Base-by-base conservation (phyloP, 53 echinoderm and acorn worm genomes). In the Zoroaster sp. region DNA sequence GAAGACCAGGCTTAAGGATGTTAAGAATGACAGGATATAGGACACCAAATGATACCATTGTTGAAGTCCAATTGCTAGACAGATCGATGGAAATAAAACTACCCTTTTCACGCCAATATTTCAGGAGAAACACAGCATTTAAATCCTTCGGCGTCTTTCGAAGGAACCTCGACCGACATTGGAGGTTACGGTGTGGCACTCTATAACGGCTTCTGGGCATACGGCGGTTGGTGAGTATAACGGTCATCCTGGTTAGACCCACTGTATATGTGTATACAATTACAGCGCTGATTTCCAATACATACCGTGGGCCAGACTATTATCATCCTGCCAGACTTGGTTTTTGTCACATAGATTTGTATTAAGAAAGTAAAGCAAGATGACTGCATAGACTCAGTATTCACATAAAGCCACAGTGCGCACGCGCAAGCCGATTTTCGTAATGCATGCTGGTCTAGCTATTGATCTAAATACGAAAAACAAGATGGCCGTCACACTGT, bases 121-220 rank as follows among this genome's bases (percentile, higher is more conserved):
- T 59, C n/a, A n/a, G 82, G 68, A 33, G 35, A 6, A 1, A 66
- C 68, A 31, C 25, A 40, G 5, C 33, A 43, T 34, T 66, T 82
- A 66, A 37, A 82, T 43, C 66, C 82, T 8, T 36, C 37, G 3
- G 68, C 66, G 31, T 66, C 82, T 31, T 82, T 82, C 23, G 41
- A 23, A 37, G 82, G 82, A 18, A 37, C 82, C 21, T 41, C 82
- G 14, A 68, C 82, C 6, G 23, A 66, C 23, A 33, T 82, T 31
- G 14, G 39, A 39, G 33, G 82, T 11, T 82, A 67, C 44, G 44
- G 67, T 30, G n/a, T 43, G 17, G 82, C 82, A 17, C 31, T 82
- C 20, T 82, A 67, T 25, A 14, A 82, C 21, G 82, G 82, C 11
- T 18, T 82, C 34, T 82, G 82, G 82, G 23, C 82, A 1, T 82